Percentiles rank a stretch among this genome's conserved stretches.
These are phyloP conservation scores for Aphidoletes aphidimyza DNA, from an alignment of 2,888 invertebrate species.

Conservation along the genomic window DNA sequence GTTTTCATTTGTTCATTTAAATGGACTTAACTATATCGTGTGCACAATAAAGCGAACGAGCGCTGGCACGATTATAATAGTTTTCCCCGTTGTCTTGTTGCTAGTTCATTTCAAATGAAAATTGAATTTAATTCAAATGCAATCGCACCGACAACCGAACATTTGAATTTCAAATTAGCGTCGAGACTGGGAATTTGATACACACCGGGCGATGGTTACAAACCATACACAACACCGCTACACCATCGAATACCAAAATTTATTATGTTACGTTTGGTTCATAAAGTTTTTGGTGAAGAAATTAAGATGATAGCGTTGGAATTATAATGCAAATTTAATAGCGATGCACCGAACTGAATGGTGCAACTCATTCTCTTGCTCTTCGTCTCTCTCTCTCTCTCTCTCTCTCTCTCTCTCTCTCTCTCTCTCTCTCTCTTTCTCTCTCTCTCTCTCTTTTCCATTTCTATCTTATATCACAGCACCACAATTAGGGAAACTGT, in stretches of 20 bases:
- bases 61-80: neutral
- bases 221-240: neutral
- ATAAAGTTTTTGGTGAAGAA: constrained; percentile 14
- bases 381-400: too few relatives aligned
- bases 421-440: too few relatives aligned
- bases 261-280: constrained; percentile 8
- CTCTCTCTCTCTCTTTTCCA: too few relatives aligned
- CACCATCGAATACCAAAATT: too few relatives aligned
- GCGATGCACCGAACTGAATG: too few relatives aligned
- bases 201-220: neutral
- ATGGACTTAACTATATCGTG: too few relatives aligned
- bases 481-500: constrained; percentile 14
- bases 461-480: too few relatives aligned
- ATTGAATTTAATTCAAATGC: neutral
- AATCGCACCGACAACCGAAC: neutral
- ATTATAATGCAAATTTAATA: constrained; percentile 22
- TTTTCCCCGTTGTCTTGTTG: neutral
- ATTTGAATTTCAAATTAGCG: constrained; percentile 25
- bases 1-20: neutral
- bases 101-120: neutral
- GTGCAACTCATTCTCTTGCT: too few relatives aligned
- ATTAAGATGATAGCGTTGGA: constrained; percentile 27
- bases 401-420: too few relatives aligned
- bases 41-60: too few relatives aligned
- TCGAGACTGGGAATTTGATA: neutral